phyloP scores from a whole-genome alignment of 2,888 invertebrate genomes.

The Ormyrus nitidulus region DNA sequence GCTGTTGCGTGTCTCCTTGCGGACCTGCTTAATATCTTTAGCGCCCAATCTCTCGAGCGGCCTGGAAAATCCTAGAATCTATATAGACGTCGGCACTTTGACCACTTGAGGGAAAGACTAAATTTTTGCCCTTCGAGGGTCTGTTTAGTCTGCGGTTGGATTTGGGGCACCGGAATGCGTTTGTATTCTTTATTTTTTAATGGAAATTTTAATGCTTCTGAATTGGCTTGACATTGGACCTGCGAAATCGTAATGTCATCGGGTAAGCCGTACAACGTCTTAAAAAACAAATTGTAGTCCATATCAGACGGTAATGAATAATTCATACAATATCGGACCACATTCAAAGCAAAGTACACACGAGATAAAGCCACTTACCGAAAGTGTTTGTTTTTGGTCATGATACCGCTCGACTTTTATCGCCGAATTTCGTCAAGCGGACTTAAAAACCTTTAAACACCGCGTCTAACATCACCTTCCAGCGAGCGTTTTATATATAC shows the following conservation, averaged over 20 bases:
- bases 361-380: too few relatives aligned
- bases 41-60: conserved; percentile 27
- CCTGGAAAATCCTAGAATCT: conserved; percentile 10
- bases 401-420: conserved; percentile 56
- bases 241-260: too few relatives aligned
- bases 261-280: too few relatives aligned
- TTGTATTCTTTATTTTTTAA: too few relatives aligned
- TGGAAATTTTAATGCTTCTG: too few relatives aligned
- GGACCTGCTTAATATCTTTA: conserved; percentile 52
- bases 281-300: background rate
- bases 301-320: background rate
- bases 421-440: too few relatives aligned
- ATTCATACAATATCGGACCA: background rate
- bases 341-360: background rate
- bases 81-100: background rate
- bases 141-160: background rate
- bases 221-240: too few relatives aligned
- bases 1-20: conserved; percentile 37
- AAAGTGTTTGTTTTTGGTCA: too few relatives aligned
- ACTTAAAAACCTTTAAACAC: too few relatives aligned
- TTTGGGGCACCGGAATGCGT: too few relatives aligned
- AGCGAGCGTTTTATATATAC: too few relatives aligned
- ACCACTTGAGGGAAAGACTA: background rate
- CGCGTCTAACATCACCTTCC: too few relatives aligned
- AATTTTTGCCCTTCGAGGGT: background rate